A percentile compares a stretch with the other conserved stretches of the same genome.
These are phyloP conservation scores for Nasonovia ribisnigri DNA, from an alignment of 2,888 invertebrate genomes.

Conservation along the genomic window DNA sequence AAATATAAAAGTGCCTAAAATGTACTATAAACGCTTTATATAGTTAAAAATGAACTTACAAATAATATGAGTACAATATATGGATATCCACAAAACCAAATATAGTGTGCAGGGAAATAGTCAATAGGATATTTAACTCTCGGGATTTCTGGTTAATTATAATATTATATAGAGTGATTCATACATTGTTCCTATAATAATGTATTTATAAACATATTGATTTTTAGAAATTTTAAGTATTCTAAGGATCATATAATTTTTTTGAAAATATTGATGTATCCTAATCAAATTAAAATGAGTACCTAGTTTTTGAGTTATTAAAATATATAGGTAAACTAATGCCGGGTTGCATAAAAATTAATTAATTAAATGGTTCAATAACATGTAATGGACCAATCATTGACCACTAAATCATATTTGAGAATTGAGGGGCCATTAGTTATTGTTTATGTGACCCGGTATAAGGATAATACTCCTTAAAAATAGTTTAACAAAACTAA, in stretches of 20 bases:
- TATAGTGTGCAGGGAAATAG: background rate
- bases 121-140: background rate
- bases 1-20: background rate
- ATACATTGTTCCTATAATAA: background rate
- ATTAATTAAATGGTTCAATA: too few species aligned
- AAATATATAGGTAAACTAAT: background rate
- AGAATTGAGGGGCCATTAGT: too few species aligned
- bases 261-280: background rate
- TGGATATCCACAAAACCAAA: background rate
- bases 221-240: background rate
- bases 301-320: background rate
- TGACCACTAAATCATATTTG: too few species aligned
- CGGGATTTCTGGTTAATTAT: background rate
- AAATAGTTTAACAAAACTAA: too few species aligned
- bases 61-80: background rate
- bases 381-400: too few species aligned
- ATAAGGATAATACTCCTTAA: too few species aligned
- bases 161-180: background rate
- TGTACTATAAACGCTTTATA: background rate
- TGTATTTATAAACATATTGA: background rate
- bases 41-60: background rate
- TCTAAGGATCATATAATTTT: background rate
- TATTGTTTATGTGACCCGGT: too few species aligned
- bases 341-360: too few species aligned
- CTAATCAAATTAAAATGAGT: background rate